These are phyloP conservation scores for Passer domesticus DNA, from an alignment of 2,113 vertebrate genomes.

Conservation along the genomic window DNA sequence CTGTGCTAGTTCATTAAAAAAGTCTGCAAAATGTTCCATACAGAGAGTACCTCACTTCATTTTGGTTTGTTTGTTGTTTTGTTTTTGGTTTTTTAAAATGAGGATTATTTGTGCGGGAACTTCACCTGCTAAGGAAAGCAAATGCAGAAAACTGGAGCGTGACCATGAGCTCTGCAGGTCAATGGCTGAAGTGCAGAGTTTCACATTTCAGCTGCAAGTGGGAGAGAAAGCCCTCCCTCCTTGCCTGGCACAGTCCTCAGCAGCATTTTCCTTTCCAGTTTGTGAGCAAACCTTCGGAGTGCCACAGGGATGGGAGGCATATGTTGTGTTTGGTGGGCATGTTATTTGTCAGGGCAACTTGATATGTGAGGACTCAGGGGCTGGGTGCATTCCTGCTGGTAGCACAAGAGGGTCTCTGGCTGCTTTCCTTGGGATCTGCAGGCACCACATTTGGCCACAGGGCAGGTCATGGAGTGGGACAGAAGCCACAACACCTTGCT, in stretches of 20 bases:
- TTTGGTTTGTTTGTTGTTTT: background rate
- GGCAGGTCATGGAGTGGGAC: background rate
- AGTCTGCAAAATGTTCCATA: background rate
- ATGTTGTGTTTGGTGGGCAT: accelerated
- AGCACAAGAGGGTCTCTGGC: accelerated
- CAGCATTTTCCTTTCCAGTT: background rate
- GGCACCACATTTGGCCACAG: background rate
- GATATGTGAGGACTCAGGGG: background rate
- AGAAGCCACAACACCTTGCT: background rate
- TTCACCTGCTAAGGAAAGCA: background rate
- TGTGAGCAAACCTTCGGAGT: background rate
- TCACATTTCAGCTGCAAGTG: background rate
- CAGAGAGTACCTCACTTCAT: background rate
- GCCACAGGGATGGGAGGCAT: background rate
- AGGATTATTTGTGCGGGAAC: background rate
- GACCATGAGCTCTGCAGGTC: background rate
- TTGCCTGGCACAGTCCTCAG: background rate
- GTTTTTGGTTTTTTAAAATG: background rate
- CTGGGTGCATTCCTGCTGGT: background rate
- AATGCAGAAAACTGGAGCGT: background rate
- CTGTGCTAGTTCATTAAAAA: background rate
- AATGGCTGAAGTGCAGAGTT: background rate
- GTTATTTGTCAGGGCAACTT: background rate
- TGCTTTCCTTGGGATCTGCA: background rate
- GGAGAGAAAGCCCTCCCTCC: background rate